A percentile compares a stretch with the other conserved stretches of the same genome.
Evolutionary conservation across 2,797 vertebrate species (phyloP).

Genomic region (Falco columbarius): DNA sequence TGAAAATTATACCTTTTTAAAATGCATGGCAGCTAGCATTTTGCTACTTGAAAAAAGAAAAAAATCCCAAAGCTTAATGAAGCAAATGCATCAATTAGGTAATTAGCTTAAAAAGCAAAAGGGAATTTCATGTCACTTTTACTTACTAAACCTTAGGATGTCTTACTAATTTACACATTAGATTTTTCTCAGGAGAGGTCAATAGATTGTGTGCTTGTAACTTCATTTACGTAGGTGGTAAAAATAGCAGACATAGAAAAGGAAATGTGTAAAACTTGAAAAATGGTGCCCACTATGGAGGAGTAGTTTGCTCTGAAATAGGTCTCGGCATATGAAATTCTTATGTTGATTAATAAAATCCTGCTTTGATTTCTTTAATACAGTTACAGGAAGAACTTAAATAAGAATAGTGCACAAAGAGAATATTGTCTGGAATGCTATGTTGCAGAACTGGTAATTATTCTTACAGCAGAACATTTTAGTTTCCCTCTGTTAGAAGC

Average conservation of each 20-base stretch:
- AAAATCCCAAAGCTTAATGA: conserved; percentile 32
- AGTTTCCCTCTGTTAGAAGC: background rate
- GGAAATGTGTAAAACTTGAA: background rate
- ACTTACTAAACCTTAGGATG: conserved; percentile 18
- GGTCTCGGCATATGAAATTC: background rate
- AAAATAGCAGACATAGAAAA: background rate
- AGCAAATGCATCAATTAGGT: conserved; percentile 38
- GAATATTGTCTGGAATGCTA: background rate
- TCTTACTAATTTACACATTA: conserved; percentile 13
- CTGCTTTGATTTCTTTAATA: background rate
- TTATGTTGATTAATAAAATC: background rate
- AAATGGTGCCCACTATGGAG: background rate
- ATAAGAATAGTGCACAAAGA: background rate
- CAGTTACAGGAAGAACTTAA: background rate
- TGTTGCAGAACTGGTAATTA: background rate
- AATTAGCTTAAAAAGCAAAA: conserved; percentile 55
- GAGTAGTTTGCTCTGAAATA: background rate
- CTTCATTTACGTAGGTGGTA: background rate
- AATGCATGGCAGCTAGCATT: background rate
- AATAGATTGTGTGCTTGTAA: background rate
- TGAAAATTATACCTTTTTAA: background rate
- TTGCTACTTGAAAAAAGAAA: background rate
- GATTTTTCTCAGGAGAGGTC: conserved; percentile 3
- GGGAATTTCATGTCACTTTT: conserved; percentile 35
- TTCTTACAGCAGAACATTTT: background rate